These are phyloP conservation scores for Machimus rusticus DNA, from an alignment of 2,888 invertebrate species.

Conservation along the genomic window DNA sequence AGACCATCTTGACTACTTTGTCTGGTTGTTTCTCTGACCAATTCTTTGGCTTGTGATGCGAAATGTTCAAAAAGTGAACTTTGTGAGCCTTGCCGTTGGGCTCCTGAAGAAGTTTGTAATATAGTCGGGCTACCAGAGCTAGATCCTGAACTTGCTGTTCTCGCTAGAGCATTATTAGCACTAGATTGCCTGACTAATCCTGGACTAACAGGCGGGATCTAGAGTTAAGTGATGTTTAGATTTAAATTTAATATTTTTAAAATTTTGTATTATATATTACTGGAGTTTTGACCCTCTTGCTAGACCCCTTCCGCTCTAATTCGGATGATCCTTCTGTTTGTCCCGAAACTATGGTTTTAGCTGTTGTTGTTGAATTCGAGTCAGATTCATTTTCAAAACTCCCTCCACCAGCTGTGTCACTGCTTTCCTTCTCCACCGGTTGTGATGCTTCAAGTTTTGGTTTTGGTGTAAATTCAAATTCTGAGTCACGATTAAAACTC, in stretches of 20 bases:
- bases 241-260: neutral
- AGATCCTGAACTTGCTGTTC: conserved; percentile 72
- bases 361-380: conserved; percentile 77
- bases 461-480: conserved; percentile 69
- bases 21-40: conserved; percentile 85
- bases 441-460: conserved; percentile 55
- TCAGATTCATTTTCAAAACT: conserved; percentile 79
- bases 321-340: conserved; percentile 59
- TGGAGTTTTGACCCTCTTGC: conserved; percentile 54
- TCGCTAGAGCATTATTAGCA: conserved; percentile 67
- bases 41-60: conserved; percentile 86
- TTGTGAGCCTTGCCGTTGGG: conserved; percentile 79
- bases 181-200: conserved; percentile 66
- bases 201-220: conserved; percentile 67
- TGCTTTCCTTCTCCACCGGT: conserved; percentile 47
- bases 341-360: conserved; percentile 74
- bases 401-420: conserved; percentile 56
- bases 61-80: conserved; percentile 87
- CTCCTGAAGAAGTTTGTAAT: conserved; percentile 56
- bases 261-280: conserved; percentile 52
- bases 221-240: conserved; percentile 15
- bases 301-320: conserved; percentile 50
- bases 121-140: conserved; percentile 63
- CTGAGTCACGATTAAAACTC: conserved; percentile 74
- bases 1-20: conserved; percentile 90